A percentile compares a stretch with the other conserved stretches of the same genome.
Evolutionary conservation across 1,140 invertebrate genomes (phyloP).

Genomic region (Rhopalosiphum padi): DNA sequence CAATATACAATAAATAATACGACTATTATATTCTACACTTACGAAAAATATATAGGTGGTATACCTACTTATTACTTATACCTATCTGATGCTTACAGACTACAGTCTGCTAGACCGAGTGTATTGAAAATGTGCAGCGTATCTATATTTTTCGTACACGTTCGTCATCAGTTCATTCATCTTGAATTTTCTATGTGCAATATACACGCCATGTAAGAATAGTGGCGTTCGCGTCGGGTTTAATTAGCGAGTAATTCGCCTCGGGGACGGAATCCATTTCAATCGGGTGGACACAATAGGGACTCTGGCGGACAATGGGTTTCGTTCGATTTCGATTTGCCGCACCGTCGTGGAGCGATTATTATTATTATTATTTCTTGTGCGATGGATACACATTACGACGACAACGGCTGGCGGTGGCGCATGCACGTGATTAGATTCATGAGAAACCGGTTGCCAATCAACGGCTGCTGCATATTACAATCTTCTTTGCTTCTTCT

Average conservation of each 20-base stretch:
- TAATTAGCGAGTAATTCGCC: slow-evolving; percentile 53
- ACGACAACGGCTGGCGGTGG: not conserved
- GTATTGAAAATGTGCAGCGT: not conserved
- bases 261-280: slow-evolving; percentile 49
- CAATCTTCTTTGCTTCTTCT: slow-evolving; percentile 13
- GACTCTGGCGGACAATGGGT: slow-evolving; percentile 40
- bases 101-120: not conserved
- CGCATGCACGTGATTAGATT: not conserved
- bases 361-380: slow-evolving; percentile 50
- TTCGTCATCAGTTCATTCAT: slow-evolving; percentile 41
- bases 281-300: slow-evolving; percentile 51
- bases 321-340: slow-evolving; percentile 55
- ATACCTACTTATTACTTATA: not conserved
- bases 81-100: not conserved
- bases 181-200: slow-evolving; percentile 40
- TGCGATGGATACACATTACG: slow-evolving; percentile 26
- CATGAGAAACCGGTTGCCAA: slow-evolving; percentile 52
- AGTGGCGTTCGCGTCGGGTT: not conserved
- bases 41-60: not conserved
- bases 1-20: not conserved
- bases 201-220: not conserved
- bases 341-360: slow-evolving; percentile 27
- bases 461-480: slow-evolving; percentile 16
- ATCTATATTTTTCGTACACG: not conserved
- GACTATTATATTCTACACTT: not conserved